Evolutionary conservation across 1,140 invertebrate genomes (phyloP).

Genomic region (Ridgeia piscesae): DNA sequence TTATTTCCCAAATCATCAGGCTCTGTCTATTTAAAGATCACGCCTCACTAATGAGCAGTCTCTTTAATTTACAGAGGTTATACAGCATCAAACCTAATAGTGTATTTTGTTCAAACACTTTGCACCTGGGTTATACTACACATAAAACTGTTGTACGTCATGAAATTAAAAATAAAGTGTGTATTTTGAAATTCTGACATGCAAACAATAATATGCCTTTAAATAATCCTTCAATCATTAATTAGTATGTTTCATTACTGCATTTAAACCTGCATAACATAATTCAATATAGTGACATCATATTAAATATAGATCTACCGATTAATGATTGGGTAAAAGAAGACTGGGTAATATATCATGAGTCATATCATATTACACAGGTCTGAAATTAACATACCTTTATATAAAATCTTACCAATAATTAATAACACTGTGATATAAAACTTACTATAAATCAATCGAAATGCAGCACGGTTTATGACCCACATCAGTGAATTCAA

Average conservation of each 20-base stretch:
- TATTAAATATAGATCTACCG: background rate
- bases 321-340: background rate
- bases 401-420: background rate
- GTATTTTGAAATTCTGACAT: background rate
- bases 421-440: background rate
- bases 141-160: background rate
- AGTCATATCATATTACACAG: background rate
- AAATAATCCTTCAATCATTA: background rate
- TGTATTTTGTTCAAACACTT: background rate
- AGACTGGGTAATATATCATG: background rate
- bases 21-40: background rate
- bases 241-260: background rate
- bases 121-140: background rate
- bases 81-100: background rate
- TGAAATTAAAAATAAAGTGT: background rate
- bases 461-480: background rate
- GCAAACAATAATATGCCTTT: background rate
- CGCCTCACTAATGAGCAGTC: background rate
- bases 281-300: too few relatives aligned
- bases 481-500: background rate
- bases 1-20: background rate
- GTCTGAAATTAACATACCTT: background rate
- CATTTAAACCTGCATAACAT: background rate
- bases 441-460: too few relatives aligned
- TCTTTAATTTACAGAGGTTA: background rate